Evolutionary conservation across 2,113 vertebrate species (phyloP).

Genomic region (Perca flavescens): DNA sequence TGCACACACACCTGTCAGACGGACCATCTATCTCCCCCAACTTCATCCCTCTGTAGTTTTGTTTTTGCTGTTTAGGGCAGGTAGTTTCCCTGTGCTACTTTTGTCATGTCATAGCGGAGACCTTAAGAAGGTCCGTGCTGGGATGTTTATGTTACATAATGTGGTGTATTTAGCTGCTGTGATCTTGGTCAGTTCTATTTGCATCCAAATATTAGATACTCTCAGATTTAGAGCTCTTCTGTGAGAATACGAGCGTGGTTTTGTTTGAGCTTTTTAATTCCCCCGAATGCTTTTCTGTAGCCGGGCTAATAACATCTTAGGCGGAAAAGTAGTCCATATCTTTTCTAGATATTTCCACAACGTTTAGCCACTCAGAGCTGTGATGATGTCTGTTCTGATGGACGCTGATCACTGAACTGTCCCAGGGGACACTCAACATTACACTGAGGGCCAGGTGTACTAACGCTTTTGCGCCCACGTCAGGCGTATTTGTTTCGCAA

Average conservation of each 20-base stretch:
- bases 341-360: neutral
- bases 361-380: neutral
- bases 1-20: constrained; percentile 10
- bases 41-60: constrained; percentile 21
- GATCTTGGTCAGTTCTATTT: neutral
- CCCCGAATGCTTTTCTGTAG: neutral
- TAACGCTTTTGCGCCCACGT: too few species aligned
- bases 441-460: neutral
- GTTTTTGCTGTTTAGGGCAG: neutral
- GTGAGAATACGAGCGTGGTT: neutral
- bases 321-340: neutral
- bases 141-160: neutral
- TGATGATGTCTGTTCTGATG: neutral
- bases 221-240: neutral
- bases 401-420: neutral
- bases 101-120: constrained; percentile 8
- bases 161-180: neutral
- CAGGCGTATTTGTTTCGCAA: too few species aligned
- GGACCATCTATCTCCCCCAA: constrained; percentile 3
- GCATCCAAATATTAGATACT: too few species aligned
- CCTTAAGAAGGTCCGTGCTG: neutral
- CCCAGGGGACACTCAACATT: neutral
- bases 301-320: neutral
- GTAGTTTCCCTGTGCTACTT: constrained; percentile 27
- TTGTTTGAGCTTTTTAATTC: neutral